Conservation (phyloP, 2,797 vertebrate genomes). For the Manis javanica region DNA sequence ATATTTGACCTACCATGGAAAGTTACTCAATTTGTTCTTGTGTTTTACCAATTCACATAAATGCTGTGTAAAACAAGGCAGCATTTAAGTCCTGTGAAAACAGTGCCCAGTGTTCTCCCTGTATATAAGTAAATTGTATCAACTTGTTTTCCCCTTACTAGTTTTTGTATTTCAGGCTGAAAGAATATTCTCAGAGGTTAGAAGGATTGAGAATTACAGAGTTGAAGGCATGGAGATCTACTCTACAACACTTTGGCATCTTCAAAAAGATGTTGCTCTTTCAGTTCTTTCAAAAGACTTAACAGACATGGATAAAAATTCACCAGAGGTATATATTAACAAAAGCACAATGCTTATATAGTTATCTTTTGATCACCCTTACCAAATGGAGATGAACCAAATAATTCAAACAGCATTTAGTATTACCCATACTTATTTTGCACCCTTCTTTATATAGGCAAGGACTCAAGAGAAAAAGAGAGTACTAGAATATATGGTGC, state of each 20-base stretch:
- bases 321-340: conserved; percentile 93
- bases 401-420: neutral
- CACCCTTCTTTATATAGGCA: neutral
- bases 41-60: conserved; percentile 32
- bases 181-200: conserved; percentile 96
- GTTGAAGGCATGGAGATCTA: conserved; percentile 99
- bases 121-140: neutral
- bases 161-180: conserved; percentile 90
- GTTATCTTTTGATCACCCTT: neutral
- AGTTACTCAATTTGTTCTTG: neutral
- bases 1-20: conserved; percentile 5
- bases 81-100: neutral
- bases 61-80: neutral
- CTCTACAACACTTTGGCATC: conserved; percentile 97
- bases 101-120: neutral
- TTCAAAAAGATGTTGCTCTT: conserved; percentile 97
- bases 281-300: conserved; percentile 98
- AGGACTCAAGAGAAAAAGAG: neutral
- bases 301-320: conserved; percentile 99
- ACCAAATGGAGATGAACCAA: neutral
- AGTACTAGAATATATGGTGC: neutral
- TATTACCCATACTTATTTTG: neutral
- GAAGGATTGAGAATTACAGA: conserved; percentile 96
- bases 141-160: conserved; percentile 51
- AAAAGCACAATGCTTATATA: neutral